A percentile compares a stretch with the other conserved stretches of the same genome.
These are phyloP conservation scores for Temnothorax curvispinosus DNA, from an alignment of 1,140 invertebrate species.

Conservation along the genomic window DNA sequence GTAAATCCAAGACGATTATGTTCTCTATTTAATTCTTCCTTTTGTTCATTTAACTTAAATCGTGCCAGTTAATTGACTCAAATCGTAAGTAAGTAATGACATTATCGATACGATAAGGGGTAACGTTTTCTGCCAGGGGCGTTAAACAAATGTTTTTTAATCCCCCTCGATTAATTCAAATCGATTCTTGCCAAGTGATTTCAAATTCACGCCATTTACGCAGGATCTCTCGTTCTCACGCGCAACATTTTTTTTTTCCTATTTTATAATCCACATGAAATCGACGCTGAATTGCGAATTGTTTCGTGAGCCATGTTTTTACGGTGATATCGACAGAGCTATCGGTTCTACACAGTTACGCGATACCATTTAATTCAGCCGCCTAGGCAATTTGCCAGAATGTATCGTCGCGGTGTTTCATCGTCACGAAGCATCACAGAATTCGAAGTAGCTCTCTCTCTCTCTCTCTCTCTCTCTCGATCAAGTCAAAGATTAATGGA, in stretches of 20 bases:
- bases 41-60: constrained; percentile 8
- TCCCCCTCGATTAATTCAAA: not conserved
- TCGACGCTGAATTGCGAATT: constrained; percentile 4
- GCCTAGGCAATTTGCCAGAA: constrained; percentile 11
- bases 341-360: not conserved
- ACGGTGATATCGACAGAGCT: constrained; percentile 5
- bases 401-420: constrained; percentile 29
- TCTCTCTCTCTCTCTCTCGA: constrained; percentile 1
- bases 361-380: constrained; percentile 20
- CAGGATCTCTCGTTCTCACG: not conserved
- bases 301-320: constrained; percentile 22
- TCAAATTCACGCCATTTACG: not conserved
- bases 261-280: constrained; percentile 20
- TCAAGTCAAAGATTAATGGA: constrained; percentile 38
- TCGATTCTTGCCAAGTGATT: not conserved
- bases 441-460: constrained; percentile 27
- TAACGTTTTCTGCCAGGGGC: not conserved
- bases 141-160: not conserved
- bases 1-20: constrained; percentile 49
- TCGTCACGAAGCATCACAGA: not conserved
- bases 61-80: constrained; percentile 30
- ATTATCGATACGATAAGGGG: constrained; percentile 4
- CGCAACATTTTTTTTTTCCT: not conserved
- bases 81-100: constrained; percentile 8
- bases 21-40: constrained; percentile 17